A percentile compares a stretch with the other conserved stretches of the same genome.
Conservation (phyloP, 2,113 vertebrate genomes). For the Coptodon bakossiorum region DNA sequence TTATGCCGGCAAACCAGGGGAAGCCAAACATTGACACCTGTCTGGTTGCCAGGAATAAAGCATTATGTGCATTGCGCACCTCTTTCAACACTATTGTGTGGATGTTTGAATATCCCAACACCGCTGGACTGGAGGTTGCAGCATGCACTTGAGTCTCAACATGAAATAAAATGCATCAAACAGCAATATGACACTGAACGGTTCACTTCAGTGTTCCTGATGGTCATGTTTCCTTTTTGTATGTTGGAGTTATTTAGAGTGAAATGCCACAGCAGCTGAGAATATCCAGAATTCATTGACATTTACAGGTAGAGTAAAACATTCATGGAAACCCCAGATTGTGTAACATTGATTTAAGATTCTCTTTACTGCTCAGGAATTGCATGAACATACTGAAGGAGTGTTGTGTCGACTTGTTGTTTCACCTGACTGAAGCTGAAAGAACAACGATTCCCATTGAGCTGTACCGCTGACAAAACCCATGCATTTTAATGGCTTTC, state of each 20-base stretch:
- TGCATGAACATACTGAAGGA: neutral
- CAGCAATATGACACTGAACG: neutral
- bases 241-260: neutral
- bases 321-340: neutral
- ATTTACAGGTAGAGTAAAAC: constrained; percentile 2
- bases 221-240: neutral
- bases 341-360: neutral
- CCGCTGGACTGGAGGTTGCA: neutral
- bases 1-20: neutral
- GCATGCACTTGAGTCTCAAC: neutral
- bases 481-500: neutral
- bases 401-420: neutral
- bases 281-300: neutral
- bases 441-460: neutral
- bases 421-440: neutral
- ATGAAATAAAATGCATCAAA: neutral
- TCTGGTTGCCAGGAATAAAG: neutral
- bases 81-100: neutral
- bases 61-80: accelerated
- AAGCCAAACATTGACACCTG: neutral
- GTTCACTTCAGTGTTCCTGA: neutral
- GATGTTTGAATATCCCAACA: neutral
- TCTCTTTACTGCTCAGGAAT: constrained; percentile 10
- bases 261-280: neutral
- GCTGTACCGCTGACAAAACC: neutral